phyloP scores from a whole-genome alignment of 2,797 vertebrate genomes.

The Poeciliopsis infans region DNA sequence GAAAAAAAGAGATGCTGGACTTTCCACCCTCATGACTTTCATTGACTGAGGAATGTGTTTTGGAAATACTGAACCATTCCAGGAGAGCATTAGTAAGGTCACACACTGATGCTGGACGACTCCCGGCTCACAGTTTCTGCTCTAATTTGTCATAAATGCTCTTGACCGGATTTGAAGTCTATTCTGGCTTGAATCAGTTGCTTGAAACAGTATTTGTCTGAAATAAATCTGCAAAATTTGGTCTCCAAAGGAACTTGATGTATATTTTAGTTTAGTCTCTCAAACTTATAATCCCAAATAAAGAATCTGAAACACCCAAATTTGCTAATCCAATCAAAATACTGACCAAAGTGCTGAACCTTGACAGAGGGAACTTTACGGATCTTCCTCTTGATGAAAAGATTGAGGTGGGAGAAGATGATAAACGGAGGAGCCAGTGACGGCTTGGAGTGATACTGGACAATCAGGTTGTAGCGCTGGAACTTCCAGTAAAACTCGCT shows the following conservation, averaged over 20 bases:
- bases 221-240: not conserved
- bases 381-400: slow-evolving; percentile 80
- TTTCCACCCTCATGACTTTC: not conserved
- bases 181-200: not conserved
- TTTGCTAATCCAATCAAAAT: not conserved
- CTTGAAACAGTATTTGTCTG: not conserved
- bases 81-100: not conserved
- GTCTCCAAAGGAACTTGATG: not conserved
- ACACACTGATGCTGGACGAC: not conserved
- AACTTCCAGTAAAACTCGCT: slow-evolving; percentile 94
- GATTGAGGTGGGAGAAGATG: slow-evolving; percentile 86
- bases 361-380: slow-evolving; percentile 76
- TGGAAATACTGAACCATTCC: not conserved
- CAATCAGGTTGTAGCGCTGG: slow-evolving; percentile 90
- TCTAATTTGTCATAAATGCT: not conserved
- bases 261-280: not conserved
- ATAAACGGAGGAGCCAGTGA: slow-evolving; percentile 90
- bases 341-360: slow-evolving; percentile 86
- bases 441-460: slow-evolving; percentile 88
- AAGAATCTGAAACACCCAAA: not conserved
- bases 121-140: not conserved
- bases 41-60: not conserved
- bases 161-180: not conserved
- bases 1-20: not conserved
- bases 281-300: too few relatives aligned